Evolutionary conservation across 2,888 invertebrate genomes (phyloP).

Genomic region (Dynastes maya): DNA sequence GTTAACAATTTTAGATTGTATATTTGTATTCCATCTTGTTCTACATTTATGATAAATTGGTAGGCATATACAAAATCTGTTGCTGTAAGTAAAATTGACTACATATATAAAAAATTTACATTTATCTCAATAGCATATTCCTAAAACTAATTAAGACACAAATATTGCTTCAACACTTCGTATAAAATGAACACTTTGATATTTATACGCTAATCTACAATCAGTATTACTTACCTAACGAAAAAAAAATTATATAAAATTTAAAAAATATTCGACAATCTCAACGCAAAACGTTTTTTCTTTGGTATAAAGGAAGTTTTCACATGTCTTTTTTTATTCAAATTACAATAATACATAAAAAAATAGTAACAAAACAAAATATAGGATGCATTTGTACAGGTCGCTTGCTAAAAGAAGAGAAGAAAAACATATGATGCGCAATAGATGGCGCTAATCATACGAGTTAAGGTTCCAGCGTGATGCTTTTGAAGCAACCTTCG

Average conservation of each 20-base stretch:
- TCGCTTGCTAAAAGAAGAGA: neutral
- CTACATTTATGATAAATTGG: neutral
- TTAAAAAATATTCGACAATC: constrained; percentile 23
- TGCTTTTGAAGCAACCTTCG: constrained; percentile 83
- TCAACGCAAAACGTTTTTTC: constrained; percentile 18
- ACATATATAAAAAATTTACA: constrained; percentile 11
- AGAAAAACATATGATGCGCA: neutral
- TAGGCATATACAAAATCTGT: constrained; percentile 6
- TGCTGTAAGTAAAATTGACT: neutral
- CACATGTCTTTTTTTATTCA: neutral
- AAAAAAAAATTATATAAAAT: neutral
- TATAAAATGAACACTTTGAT: constrained; percentile 12
- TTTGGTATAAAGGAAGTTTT: constrained; percentile 33
- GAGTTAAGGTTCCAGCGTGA: constrained; percentile 80
- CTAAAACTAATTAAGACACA: constrained; percentile 23
- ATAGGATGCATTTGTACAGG: constrained; percentile 8
- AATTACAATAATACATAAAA: neutral
- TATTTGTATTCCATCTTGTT: neutral
- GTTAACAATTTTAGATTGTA: neutral
- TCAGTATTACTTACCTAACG: neutral
- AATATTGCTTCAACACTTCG: constrained; percentile 2
- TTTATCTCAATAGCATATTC: neutral
- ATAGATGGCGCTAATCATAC: constrained; percentile 1
- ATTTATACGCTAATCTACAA: neutral
- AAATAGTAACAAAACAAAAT: constrained; percentile 11